phyloP scores from a whole-genome alignment of 2,888 invertebrate species.

The Polyommatus icarus region DNA sequence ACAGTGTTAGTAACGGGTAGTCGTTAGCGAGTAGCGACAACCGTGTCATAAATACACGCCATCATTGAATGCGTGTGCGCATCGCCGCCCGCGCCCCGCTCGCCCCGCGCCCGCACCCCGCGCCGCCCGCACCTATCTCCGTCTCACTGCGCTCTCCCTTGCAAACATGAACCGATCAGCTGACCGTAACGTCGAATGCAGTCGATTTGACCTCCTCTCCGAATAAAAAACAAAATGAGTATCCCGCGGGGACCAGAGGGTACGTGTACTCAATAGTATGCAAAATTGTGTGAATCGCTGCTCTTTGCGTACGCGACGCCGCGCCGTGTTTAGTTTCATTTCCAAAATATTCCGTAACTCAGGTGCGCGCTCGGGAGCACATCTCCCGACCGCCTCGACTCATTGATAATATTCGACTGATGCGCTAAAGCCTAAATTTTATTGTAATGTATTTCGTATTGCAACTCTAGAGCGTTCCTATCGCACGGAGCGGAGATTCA shows the following conservation, averaged over 20 bases:
- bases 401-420: conserved; percentile 1
- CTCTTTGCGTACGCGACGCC: not conserved
- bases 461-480: not conserved
- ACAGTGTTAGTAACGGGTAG: not conserved
- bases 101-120: conserved; percentile 36
- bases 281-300: not conserved
- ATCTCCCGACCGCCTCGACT: not conserved
- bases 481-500: conserved; percentile 2
- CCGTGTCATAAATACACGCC: conserved; percentile 30
- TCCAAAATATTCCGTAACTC: not conserved
- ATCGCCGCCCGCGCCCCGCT: conserved; percentile 42
- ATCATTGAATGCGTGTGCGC: conserved; percentile 49
- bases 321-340: not conserved
- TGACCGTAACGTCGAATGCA: conserved; percentile 60
- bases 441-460: conserved; percentile 2
- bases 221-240: conserved; percentile 53
- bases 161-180: conserved; percentile 67
- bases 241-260: not conserved
- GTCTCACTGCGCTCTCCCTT: conserved; percentile 39
- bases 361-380: not conserved
- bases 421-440: conserved; percentile 14
- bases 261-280: not conserved
- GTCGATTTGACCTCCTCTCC: conserved; percentile 51
- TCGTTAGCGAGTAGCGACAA: conserved; percentile 18
- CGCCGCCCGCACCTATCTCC: conserved; percentile 44